A percentile compares a stretch with the other conserved stretches of the same genome.
phyloP scores from a whole-genome alignment of 2,888 invertebrate genomes.

The Diarsia rubi region DNA sequence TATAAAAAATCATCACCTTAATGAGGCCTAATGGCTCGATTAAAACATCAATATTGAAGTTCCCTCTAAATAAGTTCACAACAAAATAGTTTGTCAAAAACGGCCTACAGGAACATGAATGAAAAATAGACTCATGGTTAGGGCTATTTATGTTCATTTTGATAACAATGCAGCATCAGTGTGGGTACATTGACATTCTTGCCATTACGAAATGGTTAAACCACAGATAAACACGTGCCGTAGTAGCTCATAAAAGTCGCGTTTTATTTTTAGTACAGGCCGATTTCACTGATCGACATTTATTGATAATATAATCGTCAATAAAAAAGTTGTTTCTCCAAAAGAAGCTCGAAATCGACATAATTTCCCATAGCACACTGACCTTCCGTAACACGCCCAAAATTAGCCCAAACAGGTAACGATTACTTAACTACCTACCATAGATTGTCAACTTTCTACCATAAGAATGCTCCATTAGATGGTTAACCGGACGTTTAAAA shows the following conservation, averaged over 20 bases:
- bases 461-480: constrained; percentile 17
- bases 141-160: neutral
- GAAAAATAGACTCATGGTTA: neutral
- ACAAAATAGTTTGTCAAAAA: neutral
- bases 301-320: constrained; percentile 22
- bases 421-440: constrained; percentile 55
- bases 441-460: constrained; percentile 62
- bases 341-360: constrained; percentile 16
- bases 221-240: neutral
- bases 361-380: constrained; percentile 42
- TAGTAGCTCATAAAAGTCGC: neutral
- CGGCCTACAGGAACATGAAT: neutral
- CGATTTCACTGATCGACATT: constrained; percentile 34
- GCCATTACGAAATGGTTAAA: neutral
- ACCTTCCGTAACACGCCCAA: constrained; percentile 40
- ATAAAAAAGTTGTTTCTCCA: constrained; percentile 38
- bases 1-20: neutral
- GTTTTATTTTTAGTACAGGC: neutral
- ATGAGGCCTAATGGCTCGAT: neutral
- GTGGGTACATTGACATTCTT: neutral
- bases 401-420: constrained; percentile 46
- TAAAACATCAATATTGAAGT: neutral
- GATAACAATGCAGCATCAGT: neutral
- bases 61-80: neutral
- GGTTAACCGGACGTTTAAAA: constrained; percentile 16